phyloP scores from a whole-genome alignment of 2,797 vertebrate genomes.

The Darevskia mixta region DNA sequence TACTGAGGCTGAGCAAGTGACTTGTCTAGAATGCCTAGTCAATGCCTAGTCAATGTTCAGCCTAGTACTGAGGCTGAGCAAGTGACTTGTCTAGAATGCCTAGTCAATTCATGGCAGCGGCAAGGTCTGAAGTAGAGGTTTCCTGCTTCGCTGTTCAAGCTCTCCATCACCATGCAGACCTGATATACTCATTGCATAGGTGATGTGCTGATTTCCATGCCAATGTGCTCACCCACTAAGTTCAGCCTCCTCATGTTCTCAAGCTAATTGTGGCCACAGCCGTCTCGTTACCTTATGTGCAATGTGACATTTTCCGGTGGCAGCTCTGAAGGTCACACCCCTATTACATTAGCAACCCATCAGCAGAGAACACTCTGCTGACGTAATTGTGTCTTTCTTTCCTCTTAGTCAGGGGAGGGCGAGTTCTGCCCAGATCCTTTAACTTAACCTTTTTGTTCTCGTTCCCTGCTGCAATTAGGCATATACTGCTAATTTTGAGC shows the following conservation, averaged over 20 bases:
- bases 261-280: neutral
- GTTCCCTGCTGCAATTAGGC: neutral
- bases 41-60: no score
- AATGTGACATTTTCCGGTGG: constrained; percentile 41
- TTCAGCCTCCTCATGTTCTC: neutral
- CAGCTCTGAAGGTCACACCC: constrained; percentile 56
- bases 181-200: neutral
- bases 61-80: neutral
- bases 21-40: neutral
- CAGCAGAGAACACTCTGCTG: constrained; percentile 49
- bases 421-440: constrained; percentile 25
- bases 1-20: neutral
- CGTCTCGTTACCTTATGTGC: constrained; percentile 24
- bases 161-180: neutral
- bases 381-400: constrained; percentile 47
- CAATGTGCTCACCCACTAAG: neutral
- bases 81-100: neutral
- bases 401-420: constrained; percentile 25
- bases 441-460: neutral
- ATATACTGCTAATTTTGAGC: neutral
- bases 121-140: no score
- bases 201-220: neutral
- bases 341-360: constrained; percentile 44
- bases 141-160: neutral
- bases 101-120: neutral